Evolutionary conservation across 2,797 vertebrate species (phyloP).

Genomic region (Rhinoraja longicauda): DNA sequence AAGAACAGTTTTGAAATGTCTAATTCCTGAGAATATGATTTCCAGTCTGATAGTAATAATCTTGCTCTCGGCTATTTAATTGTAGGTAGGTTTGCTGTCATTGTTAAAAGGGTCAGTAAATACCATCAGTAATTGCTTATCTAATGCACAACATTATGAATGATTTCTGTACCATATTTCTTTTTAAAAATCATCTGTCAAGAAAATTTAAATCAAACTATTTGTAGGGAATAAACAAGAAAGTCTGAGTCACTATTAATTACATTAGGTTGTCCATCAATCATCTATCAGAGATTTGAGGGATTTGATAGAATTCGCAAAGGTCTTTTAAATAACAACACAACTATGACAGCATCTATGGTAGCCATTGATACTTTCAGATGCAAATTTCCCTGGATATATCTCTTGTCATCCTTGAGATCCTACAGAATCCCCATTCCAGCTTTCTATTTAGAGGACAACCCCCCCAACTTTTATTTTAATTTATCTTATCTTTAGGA

Average conservation of each 20-base stretch:
- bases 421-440: background rate
- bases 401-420: background rate
- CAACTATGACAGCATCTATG: background rate
- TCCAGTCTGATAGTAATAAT: background rate
- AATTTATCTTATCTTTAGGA: background rate
- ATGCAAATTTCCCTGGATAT: too few species aligned
- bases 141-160: background rate
- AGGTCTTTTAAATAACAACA: background rate
- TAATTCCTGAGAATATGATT: background rate
- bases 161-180: background rate
- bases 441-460: background rate
- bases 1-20: conserved; percentile 12
- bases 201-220: background rate
- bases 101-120: background rate
- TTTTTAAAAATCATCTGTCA: background rate
- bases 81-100: background rate
- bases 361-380: background rate
- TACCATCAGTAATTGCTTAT: background rate
- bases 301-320: background rate
- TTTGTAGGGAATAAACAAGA: background rate
- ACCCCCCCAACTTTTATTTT: background rate
- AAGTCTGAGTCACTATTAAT: background rate
- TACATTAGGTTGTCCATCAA: background rate
- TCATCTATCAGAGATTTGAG: background rate
- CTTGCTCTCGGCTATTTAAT: background rate